Base-by-base conservation (phyloP, 2,797 vertebrate species). In the Epinephelus coioides region DNA sequence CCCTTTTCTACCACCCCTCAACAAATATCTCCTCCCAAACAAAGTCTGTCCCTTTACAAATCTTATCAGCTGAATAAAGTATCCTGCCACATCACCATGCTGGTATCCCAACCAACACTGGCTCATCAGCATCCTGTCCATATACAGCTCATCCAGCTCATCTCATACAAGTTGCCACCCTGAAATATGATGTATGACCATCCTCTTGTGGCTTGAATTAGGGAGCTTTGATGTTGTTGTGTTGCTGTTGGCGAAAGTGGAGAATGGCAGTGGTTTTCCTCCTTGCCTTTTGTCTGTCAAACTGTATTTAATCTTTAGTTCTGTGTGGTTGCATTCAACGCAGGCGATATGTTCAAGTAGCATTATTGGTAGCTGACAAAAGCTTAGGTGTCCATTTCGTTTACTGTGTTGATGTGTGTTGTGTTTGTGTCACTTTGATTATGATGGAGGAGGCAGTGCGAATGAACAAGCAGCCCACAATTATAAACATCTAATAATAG, bases 401-500 rank as follows among this genome's bases (percentile, higher is more conserved):
- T 47, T 23, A 21, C 43, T 27, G 50, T 54, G 74, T 53, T 40
- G 40, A 60, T 51, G 51, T 64, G 54, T 75, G 54, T 54, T 49
- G 69, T 34, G 47, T 70, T 82, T 78, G 50, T 84, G 73, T 88
- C 82, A 76, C 69, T 81, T 82, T 80, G 82, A 83, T 88, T 70
- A 81, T 90, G 85, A 88, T 78, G 72, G 66, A 87, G 40, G 83
- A 81, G 78, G 72, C 62, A 69, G 64, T 14, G 50, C 59, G 66
- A 79, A 83, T 76, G 78, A 84, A 70, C 74, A 79, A 81, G 75
- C 75, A 64, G 70, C 73, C 40, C 69, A 79, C 71, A 82, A 77
- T 85, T 84, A 83, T 63, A 83, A 86, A 72, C 73, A 82, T 84
- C 81, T 84, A 88, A 82, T 88, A 88, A 89, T 86, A 89, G 86